Base-by-base conservation (phyloP, 2,113 vertebrate species). In the Spermophilus dauricus region DNA sequence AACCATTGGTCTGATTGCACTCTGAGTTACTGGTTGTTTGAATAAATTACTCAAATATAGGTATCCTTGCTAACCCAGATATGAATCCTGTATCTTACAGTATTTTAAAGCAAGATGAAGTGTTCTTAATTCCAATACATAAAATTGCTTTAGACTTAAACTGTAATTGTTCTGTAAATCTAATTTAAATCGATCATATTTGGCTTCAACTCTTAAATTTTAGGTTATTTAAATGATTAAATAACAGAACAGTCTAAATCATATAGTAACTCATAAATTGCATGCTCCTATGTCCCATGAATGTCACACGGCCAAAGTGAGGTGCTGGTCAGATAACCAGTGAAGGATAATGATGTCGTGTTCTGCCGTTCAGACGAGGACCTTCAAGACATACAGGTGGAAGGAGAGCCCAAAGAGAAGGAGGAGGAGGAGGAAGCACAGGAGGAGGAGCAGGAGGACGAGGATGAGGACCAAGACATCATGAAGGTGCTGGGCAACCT, bases 401-500 rank as follows among this genome's bases (percentile, higher is more conserved):
- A 97, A 94, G 95, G 81, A 4, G 98, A 98, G 42, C 97, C 97
- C 56, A 98, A 97, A 53, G 97, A 95, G 12, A 97, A 98, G 97
- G 98, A 98, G 70, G 98, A 98, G 37, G 98, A 98, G 45, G 97
- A 96, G 1, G 97, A 98, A 95, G 93, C 94, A 26, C 97, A 96
- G 94, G 98, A 98, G 97, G 96, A 98, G 69, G 82, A 94, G 90
- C 97, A 96, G 86, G 98, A 98, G 86, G 67, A 99, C 34, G 98
- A 95, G 2, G 99, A 98, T 0, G 99, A 98, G 3, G 99, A 99
- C 76, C 98, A 99, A 95, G 99, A 99, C 97, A 98, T 99, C 97
- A 99, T 99, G 99, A 99, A 99, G 51, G 99, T 99, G 39, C 97
- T 99, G 82, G 99, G 99, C 22, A 99, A 98, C 32, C 97, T 99